Evolutionary conservation across 2,113 vertebrate genomes (phyloP).

Genomic region (Acanthisitta chloris): DNA sequence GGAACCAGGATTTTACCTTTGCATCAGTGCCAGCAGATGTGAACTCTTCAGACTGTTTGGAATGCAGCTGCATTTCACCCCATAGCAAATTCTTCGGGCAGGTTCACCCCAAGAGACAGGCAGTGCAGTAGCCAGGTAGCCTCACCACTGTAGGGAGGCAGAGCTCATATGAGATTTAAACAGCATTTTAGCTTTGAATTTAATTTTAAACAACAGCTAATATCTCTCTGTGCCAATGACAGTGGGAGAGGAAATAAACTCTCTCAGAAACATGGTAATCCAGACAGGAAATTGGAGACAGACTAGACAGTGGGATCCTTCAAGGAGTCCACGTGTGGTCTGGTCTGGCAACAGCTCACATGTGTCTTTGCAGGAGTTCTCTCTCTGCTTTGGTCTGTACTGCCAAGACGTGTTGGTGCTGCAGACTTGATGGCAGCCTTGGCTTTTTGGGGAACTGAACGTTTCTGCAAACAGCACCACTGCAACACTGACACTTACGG

Average conservation of each 20-base stretch:
- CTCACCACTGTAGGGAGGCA: not conserved
- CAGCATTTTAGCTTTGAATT: not conserved
- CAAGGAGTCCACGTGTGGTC: not conserved
- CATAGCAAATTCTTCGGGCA: accelerated
- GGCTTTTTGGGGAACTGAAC: not conserved
- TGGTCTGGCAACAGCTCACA: not conserved
- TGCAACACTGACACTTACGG: not conserved
- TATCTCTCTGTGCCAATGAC: not conserved
- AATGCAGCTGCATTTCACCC: not conserved
- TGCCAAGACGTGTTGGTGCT: not conserved
- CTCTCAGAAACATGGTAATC: not conserved
- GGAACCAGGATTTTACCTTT: not conserved
- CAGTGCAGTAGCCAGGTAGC: not conserved
- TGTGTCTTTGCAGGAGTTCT: not conserved
- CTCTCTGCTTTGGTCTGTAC: not conserved
- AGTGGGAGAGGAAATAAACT: not conserved
- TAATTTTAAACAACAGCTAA: not conserved
- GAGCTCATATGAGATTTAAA: not conserved
- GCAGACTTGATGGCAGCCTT: not conserved
- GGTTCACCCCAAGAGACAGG: not conserved
- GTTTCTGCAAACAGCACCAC: not conserved
- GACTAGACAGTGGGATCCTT: not conserved
- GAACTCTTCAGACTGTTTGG: not conserved
- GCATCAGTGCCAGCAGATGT: not conserved
- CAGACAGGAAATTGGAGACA: not conserved